A percentile compares a stretch with the other conserved stretches of the same genome.
phyloP scores from a whole-genome alignment of 37 sponge, comb jelly and placozoan genomes.

The Chondrilla cf. caribensis region DNA sequence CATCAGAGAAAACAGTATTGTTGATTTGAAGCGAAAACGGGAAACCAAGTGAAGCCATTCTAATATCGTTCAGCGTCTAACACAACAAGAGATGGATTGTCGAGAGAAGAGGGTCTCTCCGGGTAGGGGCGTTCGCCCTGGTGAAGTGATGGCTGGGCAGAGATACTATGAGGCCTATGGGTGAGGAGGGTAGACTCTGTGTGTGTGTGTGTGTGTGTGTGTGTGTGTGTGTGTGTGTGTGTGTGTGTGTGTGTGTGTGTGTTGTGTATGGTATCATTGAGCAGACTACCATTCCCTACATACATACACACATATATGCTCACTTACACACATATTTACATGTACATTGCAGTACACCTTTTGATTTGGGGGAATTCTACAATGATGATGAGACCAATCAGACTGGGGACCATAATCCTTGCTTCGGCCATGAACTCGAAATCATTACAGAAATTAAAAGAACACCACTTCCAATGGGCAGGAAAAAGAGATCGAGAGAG shows the following conservation, averaged over 20 bases:
- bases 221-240: slow-evolving; percentile 1
- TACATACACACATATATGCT: background rate
- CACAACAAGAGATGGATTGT: too few species aligned
- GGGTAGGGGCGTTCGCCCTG: background rate
- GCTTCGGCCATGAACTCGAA: background rate
- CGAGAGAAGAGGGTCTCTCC: background rate
- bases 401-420: background rate
- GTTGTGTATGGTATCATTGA: background rate
- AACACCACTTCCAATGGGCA: slow-evolving; percentile 18
- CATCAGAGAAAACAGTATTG: too few species aligned
- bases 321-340: background rate
- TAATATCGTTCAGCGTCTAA: too few species aligned
- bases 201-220: background rate
- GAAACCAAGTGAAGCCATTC: too few species aligned
- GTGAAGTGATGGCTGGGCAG: slow-evolving; percentile 11
- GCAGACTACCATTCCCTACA: too few species aligned
- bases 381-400: background rate
- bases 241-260: slow-evolving; percentile 24
- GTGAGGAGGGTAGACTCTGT: background rate
- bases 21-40: too few species aligned
- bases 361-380: slow-evolving; percentile 16
- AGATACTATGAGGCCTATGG: slow-evolving; percentile 23
- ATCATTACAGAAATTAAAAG: slow-evolving; percentile 1
- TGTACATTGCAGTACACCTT: background rate
- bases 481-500: slow-evolving; percentile 10